phyloP scores from a whole-genome alignment of 2,797 vertebrate species.

The Lindbergichthys nudifrons region DNA sequence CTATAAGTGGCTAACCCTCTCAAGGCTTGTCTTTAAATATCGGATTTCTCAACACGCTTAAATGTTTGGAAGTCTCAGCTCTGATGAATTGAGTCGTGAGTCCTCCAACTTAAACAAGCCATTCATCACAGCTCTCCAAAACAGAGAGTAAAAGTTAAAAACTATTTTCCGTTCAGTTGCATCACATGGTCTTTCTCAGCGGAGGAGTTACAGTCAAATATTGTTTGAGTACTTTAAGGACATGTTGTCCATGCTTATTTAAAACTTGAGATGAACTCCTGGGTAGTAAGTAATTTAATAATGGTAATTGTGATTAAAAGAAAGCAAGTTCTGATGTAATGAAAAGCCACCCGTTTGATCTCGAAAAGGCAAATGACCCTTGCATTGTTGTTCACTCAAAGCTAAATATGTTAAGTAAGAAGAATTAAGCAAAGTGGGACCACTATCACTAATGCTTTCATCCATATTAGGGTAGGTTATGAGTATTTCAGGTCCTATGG shows the following conservation, averaged over 20 bases:
- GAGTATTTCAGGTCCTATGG: too few relatives aligned
- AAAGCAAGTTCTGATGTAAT: too few relatives aligned
- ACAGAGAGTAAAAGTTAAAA: neutral
- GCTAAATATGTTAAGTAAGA: too few relatives aligned
- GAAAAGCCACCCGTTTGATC: too few relatives aligned
- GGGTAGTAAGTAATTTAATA: too few relatives aligned
- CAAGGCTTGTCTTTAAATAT: neutral
- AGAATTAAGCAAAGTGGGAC: too few relatives aligned
- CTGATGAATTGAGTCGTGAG: neutral
- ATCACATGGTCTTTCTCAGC: neutral
- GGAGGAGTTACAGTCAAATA: neutral
- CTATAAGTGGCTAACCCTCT: neutral
- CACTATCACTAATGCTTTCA: too few relatives aligned
- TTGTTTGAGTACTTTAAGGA: neutral
- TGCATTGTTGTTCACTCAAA: too few relatives aligned
- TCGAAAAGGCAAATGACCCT: too few relatives aligned
- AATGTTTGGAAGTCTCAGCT: neutral
- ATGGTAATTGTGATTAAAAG: too few relatives aligned
- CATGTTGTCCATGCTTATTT: neutral
- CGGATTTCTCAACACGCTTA: neutral
- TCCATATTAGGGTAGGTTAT: too few relatives aligned
- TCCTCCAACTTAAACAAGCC: conserved; percentile 3
- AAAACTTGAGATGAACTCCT: neutral
- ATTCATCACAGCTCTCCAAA: neutral
- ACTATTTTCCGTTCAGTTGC: neutral